phyloP scores from a whole-genome alignment of 2,888 invertebrate genomes.

The Drosophila incognita region DNA sequence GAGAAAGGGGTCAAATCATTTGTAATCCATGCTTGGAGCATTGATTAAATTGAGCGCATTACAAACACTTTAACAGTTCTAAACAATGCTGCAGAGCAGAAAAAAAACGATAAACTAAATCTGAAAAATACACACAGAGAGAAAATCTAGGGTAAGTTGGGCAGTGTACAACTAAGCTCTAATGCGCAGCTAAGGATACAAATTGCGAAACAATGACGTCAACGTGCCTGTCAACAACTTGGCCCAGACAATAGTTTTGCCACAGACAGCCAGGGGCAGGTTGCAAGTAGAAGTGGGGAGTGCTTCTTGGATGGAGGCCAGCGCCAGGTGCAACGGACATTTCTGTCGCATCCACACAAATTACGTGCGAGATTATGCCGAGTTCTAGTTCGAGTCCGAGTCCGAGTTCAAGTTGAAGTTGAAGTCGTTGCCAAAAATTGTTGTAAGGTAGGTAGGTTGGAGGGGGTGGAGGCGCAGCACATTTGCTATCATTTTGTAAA shows the following conservation, averaged over 20 bases:
- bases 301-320: conserved; percentile 23
- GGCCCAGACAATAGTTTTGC: conserved; percentile 79
- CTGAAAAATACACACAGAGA: conserved; percentile 12
- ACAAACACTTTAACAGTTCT: conserved; percentile 39
- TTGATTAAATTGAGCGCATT: conserved; percentile 50
- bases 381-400: conserved; percentile 48
- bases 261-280: conserved; percentile 39
- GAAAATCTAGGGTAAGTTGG: conserved; percentile 30
- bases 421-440: conserved; percentile 28
- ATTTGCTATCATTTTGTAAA: conserved; percentile 50
- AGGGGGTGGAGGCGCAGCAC: background rate
- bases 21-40: conserved; percentile 14
- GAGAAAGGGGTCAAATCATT: background rate
- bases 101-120: conserved; percentile 8
- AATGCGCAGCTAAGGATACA: conserved; percentile 79
- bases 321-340: conserved; percentile 75
- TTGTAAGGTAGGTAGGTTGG: background rate
- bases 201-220: conserved; percentile 80
- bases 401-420: conserved; percentile 44
- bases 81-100: conserved; percentile 10
- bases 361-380: conserved; percentile 78
- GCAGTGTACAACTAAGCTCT: conserved; percentile 70
- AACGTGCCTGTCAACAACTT: conserved; percentile 82
- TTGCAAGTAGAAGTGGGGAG: background rate
- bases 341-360: conserved; percentile 80